Evolutionary conservation across 1,140 invertebrate species (phyloP), one percentile per base, ranked within the genome.

Genomic region (Leptinotarsa undecemlineata): DNA sequence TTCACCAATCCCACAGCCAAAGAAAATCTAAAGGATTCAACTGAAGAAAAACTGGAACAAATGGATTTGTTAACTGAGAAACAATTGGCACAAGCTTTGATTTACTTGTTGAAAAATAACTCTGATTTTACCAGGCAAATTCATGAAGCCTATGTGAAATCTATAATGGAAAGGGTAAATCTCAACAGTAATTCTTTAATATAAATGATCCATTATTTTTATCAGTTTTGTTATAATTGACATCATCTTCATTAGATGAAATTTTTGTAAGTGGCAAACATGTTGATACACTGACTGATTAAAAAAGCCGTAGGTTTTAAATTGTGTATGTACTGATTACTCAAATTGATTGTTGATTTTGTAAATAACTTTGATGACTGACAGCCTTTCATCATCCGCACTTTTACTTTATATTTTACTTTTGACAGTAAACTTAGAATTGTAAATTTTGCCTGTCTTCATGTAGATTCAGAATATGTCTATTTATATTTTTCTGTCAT

Each of bases 121-220:
- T 87, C 92, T 13, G 92, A 94, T 77, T 97, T 96, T 86, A 89
- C 96, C 11, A 92, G 91, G 79, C 95, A 94, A 85, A 87, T 96
- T 71, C 95, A 97, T 85, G 94, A 96, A 86, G 95, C 94, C 67
- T 96, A 96, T 84, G 90, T 96, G 1, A 94, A 95, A 85, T 94
- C 93, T 15, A 93, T 94, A 81, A 89, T 91, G 80, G 91, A 93
- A 83, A 91, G 91, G 80, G 87, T 92, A 26, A 91, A 73, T 88
- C 71, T 72, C n/a, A 74, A 68, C 57, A 78, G 72, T 48, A 63
- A 72, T 3, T 72, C 60, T 21, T 47, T 72, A 48, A 42, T 64
- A 48, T 72, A 72, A 51, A 48, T 19, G 47, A 8, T 42, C 23
- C 4, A 64, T 57, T 15, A 48, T 48, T 21, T 51, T 33, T 57